A percentile compares a stretch with the other conserved stretches of the same genome.
These are phyloP conservation scores for Eledona agricola DNA, from an alignment of 2,888 invertebrate genomes.

Conservation along the genomic window DNA sequence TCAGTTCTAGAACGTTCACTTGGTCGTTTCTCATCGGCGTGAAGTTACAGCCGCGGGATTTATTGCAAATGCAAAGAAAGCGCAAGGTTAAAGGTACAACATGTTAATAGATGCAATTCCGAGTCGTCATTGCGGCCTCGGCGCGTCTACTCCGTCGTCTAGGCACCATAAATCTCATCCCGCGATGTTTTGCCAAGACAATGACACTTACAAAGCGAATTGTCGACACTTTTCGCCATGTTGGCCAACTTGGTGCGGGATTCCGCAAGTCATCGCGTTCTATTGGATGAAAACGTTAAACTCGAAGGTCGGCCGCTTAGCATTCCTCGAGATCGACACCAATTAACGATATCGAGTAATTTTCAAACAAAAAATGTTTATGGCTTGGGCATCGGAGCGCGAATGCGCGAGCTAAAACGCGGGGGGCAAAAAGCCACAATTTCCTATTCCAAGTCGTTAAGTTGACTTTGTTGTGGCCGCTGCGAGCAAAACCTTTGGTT, in stretches of 20 bases:
- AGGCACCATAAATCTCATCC: constrained; percentile 34
- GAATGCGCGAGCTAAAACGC: too few species aligned
- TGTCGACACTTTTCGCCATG: constrained; percentile 20
- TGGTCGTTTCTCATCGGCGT: not conserved
- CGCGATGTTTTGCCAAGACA: constrained; percentile 30
- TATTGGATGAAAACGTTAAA: not conserved
- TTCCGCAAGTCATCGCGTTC: not conserved
- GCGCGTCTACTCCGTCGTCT: constrained; percentile 32
- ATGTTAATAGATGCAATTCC: constrained; percentile 37
- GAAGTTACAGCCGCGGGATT: constrained; percentile 15
- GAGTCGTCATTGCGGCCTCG: constrained; percentile 36
- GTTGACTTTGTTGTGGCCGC: not conserved
- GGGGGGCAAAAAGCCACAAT: too few species aligned
- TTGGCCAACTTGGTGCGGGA: constrained; percentile 2
- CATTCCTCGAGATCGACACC: too few species aligned
- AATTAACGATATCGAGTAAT: too few species aligned
- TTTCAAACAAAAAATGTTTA: too few species aligned
- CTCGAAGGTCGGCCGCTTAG: not conserved
- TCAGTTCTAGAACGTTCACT: not conserved
- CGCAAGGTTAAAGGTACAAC: constrained; percentile 34
- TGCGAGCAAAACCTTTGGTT: not conserved
- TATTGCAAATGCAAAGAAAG: constrained; percentile 24
- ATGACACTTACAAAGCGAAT: constrained; percentile 31
- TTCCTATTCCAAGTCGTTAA: too few species aligned
- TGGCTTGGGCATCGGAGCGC: too few species aligned